phyloP scores from a whole-genome alignment of 2,888 invertebrate genomes.

The Phasia obesa region DNA sequence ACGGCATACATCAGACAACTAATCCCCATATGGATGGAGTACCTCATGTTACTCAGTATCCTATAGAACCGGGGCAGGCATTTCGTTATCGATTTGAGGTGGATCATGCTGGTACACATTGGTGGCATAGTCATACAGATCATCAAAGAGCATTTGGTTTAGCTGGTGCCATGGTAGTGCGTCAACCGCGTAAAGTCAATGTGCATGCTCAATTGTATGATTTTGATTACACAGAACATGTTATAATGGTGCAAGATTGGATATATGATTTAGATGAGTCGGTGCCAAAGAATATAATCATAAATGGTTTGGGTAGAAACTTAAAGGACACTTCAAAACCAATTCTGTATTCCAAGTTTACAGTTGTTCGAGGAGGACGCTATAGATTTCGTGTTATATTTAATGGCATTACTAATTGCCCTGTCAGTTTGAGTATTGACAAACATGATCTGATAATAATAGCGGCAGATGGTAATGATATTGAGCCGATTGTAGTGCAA shows the following conservation, averaged over 20 bases:
- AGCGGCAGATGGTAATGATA: conserved; percentile 78
- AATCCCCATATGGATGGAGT: conserved; percentile 81
- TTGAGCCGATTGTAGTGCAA: conserved; percentile 78
- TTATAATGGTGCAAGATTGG: conserved; percentile 79
- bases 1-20: conserved; percentile 77
- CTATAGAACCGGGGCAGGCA: conserved; percentile 79
- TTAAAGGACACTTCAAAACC: conserved; percentile 70
- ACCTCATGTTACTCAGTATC: conserved; percentile 80
- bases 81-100: conserved; percentile 79
- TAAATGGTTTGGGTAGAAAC: conserved; percentile 78
- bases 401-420: conserved; percentile 79
- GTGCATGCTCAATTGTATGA: conserved; percentile 77
- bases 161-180: conserved; percentile 77
- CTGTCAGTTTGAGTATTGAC: conserved; percentile 77
- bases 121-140: conserved; percentile 80
- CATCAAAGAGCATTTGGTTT: conserved; percentile 79
- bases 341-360: conserved; percentile 76
- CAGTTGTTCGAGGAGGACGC: conserved; percentile 77
- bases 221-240: conserved; percentile 77
- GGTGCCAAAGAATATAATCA: conserved; percentile 76
- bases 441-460: conserved; percentile 77
- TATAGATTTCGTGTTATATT: conserved; percentile 80
- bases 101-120: conserved; percentile 78
- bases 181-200: conserved; percentile 74
- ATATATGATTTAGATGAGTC: conserved; percentile 76